A percentile compares a stretch with the other conserved stretches of the same genome.
phyloP scores from a whole-genome alignment of 2,797 vertebrate species.

The Salmo trutta region DNA sequence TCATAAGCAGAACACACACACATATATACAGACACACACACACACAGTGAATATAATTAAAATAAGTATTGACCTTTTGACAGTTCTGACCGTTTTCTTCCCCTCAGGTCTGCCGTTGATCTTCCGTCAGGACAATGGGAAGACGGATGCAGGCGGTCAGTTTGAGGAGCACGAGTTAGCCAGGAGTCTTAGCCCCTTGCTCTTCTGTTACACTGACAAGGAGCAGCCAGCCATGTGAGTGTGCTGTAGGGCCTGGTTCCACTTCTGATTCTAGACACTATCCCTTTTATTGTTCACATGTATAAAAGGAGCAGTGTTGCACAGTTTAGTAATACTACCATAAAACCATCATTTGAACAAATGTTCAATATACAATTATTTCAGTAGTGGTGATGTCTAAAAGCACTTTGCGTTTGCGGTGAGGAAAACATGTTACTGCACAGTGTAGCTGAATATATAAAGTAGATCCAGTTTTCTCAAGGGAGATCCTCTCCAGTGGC shows the following conservation, averaged over 20 bases:
- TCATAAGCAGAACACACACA: not conserved
- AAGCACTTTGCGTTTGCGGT: not conserved
- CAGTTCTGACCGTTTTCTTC: not conserved
- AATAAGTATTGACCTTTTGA: not conserved
- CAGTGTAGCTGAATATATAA: not conserved
- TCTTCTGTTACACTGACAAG: slow-evolving; percentile 87
- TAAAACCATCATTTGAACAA: not conserved
- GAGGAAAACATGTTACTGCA: not conserved
- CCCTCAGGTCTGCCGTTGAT: slow-evolving; percentile 89
- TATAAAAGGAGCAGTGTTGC: not conserved
- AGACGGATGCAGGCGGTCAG: slow-evolving; percentile 90
- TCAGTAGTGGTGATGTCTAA: not conserved
- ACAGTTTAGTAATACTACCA: not conserved
- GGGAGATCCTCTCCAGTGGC: not conserved
- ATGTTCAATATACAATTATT: too few relatives aligned
- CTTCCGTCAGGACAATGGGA: slow-evolving; percentile 96
- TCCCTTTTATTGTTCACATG: not conserved
- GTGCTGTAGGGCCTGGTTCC: not conserved
- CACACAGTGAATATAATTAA: not conserved
- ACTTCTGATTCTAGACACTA: not conserved
- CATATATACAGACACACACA: too few relatives aligned
- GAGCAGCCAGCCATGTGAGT: not conserved
- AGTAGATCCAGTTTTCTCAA: not conserved
- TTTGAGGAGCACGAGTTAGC: slow-evolving; percentile 97
- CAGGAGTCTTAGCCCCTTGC: slow-evolving; percentile 91